phyloP scores from a whole-genome alignment of 2,797 vertebrate species.

The Micropoecilia bifurca region DNA sequence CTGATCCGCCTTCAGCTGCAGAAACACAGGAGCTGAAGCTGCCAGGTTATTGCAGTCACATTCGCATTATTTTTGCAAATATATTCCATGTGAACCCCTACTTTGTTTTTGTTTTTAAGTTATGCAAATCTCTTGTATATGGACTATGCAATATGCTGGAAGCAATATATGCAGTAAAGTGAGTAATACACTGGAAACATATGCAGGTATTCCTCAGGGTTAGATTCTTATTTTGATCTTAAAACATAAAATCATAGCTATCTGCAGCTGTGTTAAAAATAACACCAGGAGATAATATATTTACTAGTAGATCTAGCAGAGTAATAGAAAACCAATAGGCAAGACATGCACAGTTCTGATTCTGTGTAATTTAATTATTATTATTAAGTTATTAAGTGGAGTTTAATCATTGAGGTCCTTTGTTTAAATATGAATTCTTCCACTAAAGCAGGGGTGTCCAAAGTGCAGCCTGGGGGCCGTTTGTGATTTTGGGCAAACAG shows the following conservation, averaged over 20 bases:
- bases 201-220: neutral
- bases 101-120: neutral
- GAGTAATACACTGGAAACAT: neutral
- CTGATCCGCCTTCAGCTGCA: neutral
- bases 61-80: neutral
- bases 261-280: neutral
- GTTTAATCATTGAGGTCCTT: neutral
- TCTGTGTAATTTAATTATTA: neutral
- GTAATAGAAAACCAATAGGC: neutral
- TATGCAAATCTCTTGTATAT: conserved; percentile 14
- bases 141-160: conserved; percentile 15
- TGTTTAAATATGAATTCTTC: neutral
- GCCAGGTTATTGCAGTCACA: neutral
- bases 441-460: too few relatives aligned
- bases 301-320: neutral
- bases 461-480: too few relatives aligned
- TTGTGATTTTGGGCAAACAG: too few relatives aligned
- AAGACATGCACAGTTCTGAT: neutral
- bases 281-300: neutral
- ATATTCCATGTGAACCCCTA: neutral
- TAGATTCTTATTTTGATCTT: conserved; percentile 4
- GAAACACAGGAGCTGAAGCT: neutral
- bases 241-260: neutral
- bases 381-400: neutral
- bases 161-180: neutral